Conservation (phyloP, 2,888 invertebrate species). For the Euplexia lucipara region DNA sequence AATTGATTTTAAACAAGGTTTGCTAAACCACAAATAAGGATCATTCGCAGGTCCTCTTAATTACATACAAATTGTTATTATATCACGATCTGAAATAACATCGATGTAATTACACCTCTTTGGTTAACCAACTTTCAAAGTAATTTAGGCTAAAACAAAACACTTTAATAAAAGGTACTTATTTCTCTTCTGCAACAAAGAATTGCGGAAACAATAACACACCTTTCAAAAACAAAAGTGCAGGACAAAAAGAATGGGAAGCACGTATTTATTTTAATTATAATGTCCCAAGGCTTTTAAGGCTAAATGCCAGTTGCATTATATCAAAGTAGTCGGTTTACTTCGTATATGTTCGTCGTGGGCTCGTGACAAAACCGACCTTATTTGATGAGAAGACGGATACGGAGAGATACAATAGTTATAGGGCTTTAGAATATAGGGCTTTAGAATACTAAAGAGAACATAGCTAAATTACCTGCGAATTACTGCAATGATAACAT, state of each 20-base stretch:
- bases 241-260: constrained; percentile 12
- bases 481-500: no score
- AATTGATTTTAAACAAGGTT: constrained; percentile 17
- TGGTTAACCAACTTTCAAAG: constrained; percentile 4
- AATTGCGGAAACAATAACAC: constrained; percentile 17
- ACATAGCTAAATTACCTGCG: no score
- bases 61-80: neutral
- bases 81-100: constrained; percentile 1
- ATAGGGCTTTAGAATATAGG: no score
- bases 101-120: neutral
- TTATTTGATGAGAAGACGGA: neutral
- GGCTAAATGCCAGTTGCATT: constrained; percentile 52
- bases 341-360: neutral
- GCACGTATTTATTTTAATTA: constrained; percentile 10
- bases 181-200: neutral
- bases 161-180: neutral
- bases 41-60: constrained; percentile 14
- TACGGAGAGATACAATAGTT: neutral
- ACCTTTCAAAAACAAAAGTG: constrained; percentile 11
- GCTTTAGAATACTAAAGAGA: neutral
- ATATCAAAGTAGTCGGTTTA: constrained; percentile 18
- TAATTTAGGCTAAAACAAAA: neutral
- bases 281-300: constrained; percentile 36
- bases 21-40: constrained; percentile 30
- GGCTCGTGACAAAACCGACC: neutral